Evolutionary conservation across 2,113 vertebrate genomes (phyloP), one percentile per base, ranked within the genome.

Genomic region (Callorhinus ursinus): DNA sequence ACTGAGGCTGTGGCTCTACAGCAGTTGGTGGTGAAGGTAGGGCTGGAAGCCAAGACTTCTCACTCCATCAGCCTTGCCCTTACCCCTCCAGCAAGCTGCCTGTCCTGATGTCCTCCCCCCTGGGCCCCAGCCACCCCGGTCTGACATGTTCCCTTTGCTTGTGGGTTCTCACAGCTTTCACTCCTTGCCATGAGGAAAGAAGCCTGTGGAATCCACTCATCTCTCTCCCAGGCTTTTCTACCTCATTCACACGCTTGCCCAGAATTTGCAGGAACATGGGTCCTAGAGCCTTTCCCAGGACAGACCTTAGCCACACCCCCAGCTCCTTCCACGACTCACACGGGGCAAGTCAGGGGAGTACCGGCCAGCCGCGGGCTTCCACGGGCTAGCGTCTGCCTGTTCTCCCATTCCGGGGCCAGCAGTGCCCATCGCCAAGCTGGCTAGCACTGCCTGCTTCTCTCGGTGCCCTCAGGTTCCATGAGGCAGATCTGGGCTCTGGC

Each of bases 191-290:
- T 1, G 8, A 51, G n/a, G 63, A 28, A 36, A 49, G 31, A 15
- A 55, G 51, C 28, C 33, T 22, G 12, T 26, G 28, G 65, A 80
- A 53, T 46, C n/a, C 19, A 46, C 72, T 2, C 55, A n/a, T 51
- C 5, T 19, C 0, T 12, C 46, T 19, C 21, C 86, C n/a, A 1
- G 26, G 6, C 5, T 46, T 49, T 13, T 28, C 85, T 80, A 69
- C 24, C n/a, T 65, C 8, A 0, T 86, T 90, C 65, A 42, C 42
- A 3, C 15, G 24, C 21, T 55, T 28, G 84, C n/a, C 61, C 13
- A 14, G 81, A 92, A 88, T 95, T 93, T 65, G 49, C 71, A 69
- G 59, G 93, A 65, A 93, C 18, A 9, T 10, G 21, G 46, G n/a
- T 18, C 4, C 31, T 9, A 55, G 8, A 88, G 36, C 61, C n/a